A percentile compares a stretch with the other conserved stretches of the same genome.
phyloP scores from a whole-genome alignment of 2,113 vertebrate genomes.

The Microtus oregoni region DNA sequence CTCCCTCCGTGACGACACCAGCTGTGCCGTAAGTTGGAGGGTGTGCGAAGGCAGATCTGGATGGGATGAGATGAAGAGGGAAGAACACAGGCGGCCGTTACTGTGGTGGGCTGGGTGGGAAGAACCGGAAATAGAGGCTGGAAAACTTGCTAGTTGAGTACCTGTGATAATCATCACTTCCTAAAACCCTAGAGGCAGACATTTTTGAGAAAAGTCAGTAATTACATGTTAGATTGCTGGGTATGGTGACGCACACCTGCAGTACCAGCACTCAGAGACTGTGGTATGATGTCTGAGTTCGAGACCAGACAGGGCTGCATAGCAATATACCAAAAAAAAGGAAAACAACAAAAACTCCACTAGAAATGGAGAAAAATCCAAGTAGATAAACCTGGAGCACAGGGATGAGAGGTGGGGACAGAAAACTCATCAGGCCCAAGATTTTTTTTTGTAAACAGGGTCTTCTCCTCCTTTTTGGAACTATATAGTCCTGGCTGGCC shows the following conservation, averaged over 20 bases:
- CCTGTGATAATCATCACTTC: neutral
- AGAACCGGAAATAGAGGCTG: neutral
- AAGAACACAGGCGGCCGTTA: too few species aligned
- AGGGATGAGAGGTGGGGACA: neutral
- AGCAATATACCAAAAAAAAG: neutral
- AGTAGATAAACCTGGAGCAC: neutral
- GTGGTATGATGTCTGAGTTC: neutral
- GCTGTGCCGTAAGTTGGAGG: neutral
- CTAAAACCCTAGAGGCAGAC: neutral
- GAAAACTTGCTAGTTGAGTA: neutral
- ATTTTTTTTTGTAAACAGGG: neutral
- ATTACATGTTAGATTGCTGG: neutral
- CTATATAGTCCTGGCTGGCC: neutral
- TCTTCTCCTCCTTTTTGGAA: neutral
- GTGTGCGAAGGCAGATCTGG: neutral
- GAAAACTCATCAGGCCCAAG: neutral
- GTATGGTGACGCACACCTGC: neutral
- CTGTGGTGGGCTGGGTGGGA: accelerated
- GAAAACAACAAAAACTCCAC: too few species aligned
- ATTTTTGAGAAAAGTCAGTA: neutral
- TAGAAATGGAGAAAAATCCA: neutral
- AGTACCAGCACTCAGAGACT: neutral
- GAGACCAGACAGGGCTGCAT: neutral
- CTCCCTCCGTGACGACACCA: neutral
- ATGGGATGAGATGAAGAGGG: neutral